Evolutionary conservation across 2,113 vertebrate genomes (phyloP).

Genomic region (Zosterops borbonicus): DNA sequence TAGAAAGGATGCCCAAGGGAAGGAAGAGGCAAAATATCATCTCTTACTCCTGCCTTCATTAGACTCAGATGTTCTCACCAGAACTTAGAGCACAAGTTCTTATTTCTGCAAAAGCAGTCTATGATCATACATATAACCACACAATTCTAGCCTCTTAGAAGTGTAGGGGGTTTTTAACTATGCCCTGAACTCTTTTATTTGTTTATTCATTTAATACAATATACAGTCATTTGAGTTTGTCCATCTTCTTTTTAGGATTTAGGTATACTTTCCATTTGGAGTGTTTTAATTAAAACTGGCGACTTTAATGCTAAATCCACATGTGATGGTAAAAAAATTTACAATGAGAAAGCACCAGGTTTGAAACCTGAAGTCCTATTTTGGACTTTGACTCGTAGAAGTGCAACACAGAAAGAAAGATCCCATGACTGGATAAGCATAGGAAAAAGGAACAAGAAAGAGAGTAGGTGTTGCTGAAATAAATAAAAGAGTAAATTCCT

Average conservation of each 20-base stretch:
- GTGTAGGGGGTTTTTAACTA: accelerated
- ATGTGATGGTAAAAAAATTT: background rate
- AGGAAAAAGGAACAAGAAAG: background rate
- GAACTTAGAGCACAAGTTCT: background rate
- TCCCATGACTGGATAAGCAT: background rate
- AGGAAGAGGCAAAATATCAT: background rate
- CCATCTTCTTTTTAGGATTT: background rate
- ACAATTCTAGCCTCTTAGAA: background rate
- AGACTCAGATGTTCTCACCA: background rate
- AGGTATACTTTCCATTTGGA: background rate
- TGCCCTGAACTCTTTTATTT: background rate
- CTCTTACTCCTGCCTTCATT: background rate
- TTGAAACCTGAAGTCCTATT: background rate
- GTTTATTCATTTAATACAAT: background rate
- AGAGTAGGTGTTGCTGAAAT: background rate
- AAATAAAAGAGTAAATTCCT: background rate
- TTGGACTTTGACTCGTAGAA: background rate
- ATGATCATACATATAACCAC: background rate
- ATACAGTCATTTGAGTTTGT: background rate
- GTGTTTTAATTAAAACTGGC: background rate
- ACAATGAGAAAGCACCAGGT: background rate
- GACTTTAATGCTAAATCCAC: background rate
- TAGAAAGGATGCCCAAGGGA: background rate
- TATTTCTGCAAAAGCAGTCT: background rate
- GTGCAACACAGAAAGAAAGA: background rate